Conservation (phyloP, 2,888 invertebrate species). For the Junonia oenone region DNA sequence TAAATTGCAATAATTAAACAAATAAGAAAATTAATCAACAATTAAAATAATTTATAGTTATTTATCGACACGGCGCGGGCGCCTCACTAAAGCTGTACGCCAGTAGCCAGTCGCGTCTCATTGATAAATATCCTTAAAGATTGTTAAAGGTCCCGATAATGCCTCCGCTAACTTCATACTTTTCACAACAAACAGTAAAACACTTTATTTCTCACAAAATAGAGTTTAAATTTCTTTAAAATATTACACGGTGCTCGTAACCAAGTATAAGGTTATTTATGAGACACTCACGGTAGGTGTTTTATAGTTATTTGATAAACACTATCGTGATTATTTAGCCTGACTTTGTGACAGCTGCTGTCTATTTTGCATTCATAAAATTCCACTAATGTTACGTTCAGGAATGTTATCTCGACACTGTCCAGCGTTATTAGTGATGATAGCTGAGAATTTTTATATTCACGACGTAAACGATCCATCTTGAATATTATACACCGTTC, state of each 20-base stretch:
- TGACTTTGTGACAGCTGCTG: constrained; percentile 58
- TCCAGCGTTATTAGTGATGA: constrained; percentile 43
- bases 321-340: constrained; percentile 75
- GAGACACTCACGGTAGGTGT: constrained; percentile 63
- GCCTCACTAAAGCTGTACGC: constrained; percentile 54
- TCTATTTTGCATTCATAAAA: constrained; percentile 64
- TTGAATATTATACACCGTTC: neutral
- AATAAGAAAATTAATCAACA: neutral
- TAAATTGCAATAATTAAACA: constrained; percentile 1
- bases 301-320: constrained; percentile 78
- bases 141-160: constrained; percentile 74
- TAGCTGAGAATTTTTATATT: neutral
- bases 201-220: constrained; percentile 31
- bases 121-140: constrained; percentile 79
- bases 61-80: constrained; percentile 25
- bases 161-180: constrained; percentile 62
- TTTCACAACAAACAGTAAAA: constrained; percentile 33
- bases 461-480: neutral
- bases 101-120: constrained; percentile 76
- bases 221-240: constrained; percentile 36
- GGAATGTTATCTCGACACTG: constrained; percentile 51
- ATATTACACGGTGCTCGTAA: constrained; percentile 35
- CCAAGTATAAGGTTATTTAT: constrained; percentile 65
- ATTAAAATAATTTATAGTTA: constrained; percentile 3
- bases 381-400: constrained; percentile 53